Evolutionary conservation across 2,113 vertebrate species (phyloP), one percentile per base, ranked within the genome.

Genomic region (Lycaon pictus): DNA sequence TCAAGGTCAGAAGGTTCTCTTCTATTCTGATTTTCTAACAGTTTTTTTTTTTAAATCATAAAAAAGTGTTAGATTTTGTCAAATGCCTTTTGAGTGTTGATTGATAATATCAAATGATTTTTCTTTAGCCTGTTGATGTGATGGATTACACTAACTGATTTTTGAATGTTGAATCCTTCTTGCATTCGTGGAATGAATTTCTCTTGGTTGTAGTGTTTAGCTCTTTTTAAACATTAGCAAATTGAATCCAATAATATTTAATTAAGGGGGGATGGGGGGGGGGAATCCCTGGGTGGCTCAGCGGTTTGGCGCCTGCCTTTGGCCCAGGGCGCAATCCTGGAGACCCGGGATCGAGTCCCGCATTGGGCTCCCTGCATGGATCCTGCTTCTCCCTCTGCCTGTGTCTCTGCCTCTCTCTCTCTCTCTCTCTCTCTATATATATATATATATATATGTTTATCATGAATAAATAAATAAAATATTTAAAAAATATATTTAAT

Each of bases 211-310:
- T 71, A 11, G 48, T n/a, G 11, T 83, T 67, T 87, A 88, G 51
- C 83, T 55, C 5, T 83, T 89, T 69, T 56, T 37, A 63, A 85
- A 65, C 16, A 58, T 29, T 84, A 23, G 25, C 74, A 51, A 29
- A 77, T 62, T 85, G 72, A 43, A 71, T 88, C 43, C 7, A n/a
- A 16, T 51, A 91, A 84, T 95, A 95, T 77, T 69, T 95, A 88
- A 32, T 62, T 72, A 5, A 80, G 15, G 12, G 7, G 43, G 1
- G 43, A 7, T 43, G 43, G 43, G 43, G 43, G 43, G 43, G 43
- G 43, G 43, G 43, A 6, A 43, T 43, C 43, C 43, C 43, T 43
- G 1, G 43, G 43, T 43, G 43, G 43, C 43, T 7, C 43, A 43
- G 43, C 7, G 43, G 43, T 43, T 43, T 43, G 43, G 43, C 1